Conservation (phyloP, 2,797 vertebrate genomes). For the Tapirus indicus region DNA sequence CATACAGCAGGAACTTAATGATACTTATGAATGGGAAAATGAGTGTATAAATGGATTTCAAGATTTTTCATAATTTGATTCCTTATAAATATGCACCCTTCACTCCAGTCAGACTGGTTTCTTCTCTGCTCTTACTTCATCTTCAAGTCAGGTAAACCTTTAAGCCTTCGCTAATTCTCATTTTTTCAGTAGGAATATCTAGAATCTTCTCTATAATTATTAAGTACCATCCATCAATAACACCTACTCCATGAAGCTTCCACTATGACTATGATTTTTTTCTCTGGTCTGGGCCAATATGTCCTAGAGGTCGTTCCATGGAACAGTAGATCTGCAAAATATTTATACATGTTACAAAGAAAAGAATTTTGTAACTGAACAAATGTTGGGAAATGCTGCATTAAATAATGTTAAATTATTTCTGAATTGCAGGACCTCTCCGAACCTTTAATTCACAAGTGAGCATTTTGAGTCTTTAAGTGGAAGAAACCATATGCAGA, state of each 20-base stretch:
- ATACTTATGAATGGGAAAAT: neutral
- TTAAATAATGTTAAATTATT: conserved; percentile 46
- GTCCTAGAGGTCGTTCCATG: neutral
- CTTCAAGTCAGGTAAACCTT: neutral
- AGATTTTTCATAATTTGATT: neutral
- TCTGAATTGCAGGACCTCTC: neutral
- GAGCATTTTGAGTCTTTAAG: conserved; percentile 33
- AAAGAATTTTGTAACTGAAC: conserved; percentile 31
- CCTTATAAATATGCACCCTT: neutral
- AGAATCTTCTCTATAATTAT: neutral
- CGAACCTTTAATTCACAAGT: neutral
- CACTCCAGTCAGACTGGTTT: neutral
- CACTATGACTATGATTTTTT: neutral
- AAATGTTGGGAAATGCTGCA: neutral
- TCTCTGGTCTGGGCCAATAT: neutral
- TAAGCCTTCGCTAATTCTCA: neutral
- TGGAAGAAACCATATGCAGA: conserved; percentile 15
- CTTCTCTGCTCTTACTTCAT: neutral
- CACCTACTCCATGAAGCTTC: neutral
- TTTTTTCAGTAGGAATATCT: neutral
- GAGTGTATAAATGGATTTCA: neutral
- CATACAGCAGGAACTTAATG: neutral
- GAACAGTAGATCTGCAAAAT: conserved; percentile 7
- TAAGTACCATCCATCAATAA: neutral
- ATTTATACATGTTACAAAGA: neutral